Evolutionary conservation across 2,113 vertebrate genomes (phyloP).

Genomic region (Chlorodrepanis virens): DNA sequence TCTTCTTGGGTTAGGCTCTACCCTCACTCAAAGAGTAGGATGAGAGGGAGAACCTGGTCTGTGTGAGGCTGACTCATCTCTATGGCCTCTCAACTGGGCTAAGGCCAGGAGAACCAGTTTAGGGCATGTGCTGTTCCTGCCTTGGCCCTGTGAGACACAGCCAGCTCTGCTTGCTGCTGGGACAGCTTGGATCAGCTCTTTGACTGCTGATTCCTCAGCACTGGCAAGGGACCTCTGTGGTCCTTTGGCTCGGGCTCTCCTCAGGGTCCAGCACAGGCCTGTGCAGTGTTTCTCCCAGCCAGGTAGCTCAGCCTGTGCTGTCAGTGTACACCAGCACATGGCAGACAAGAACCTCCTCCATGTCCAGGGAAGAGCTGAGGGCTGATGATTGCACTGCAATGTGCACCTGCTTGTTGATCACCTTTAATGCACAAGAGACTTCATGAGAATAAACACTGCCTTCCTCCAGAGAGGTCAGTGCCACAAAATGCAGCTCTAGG

Average conservation of each 20-base stretch:
- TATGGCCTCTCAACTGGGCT: neutral
- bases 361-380: neutral
- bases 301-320: neutral
- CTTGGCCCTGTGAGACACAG: neutral
- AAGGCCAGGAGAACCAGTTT: neutral
- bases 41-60: neutral
- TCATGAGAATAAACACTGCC: neutral
- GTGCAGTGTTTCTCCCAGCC: neutral
- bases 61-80: neutral
- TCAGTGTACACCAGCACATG: neutral
- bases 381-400: neutral
- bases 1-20: neutral
- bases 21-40: neutral
- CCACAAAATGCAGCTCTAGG: neutral
- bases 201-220: fast-evolving
- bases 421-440: neutral
- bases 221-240: neutral
- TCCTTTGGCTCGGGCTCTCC: neutral
- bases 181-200: neutral
- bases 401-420: neutral
- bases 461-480: neutral
- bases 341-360: neutral
- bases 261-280: too few relatives aligned
- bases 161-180: neutral
- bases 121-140: neutral